These are phyloP conservation scores for Sebastes dallii DNA, from an alignment of 2,797 vertebrate species.

Conservation along the genomic window DNA sequence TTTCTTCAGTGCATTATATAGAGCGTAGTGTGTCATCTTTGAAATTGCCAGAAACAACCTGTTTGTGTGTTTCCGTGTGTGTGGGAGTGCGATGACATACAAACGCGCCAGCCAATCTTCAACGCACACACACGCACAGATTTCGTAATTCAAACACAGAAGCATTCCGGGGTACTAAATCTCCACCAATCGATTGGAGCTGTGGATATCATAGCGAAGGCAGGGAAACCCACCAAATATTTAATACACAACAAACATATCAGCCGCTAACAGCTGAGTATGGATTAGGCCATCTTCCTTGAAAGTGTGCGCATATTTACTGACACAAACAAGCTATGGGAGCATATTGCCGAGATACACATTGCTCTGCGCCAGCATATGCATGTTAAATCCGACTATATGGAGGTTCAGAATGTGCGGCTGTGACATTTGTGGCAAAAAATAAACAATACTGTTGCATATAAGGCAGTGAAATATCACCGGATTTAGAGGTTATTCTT, in stretches of 20 bases:
- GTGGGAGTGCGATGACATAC: slow-evolving; percentile 47
- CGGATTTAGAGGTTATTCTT: slow-evolving; percentile 18
- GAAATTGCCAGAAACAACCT: slow-evolving; percentile 42
- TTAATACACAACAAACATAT: slow-evolving; percentile 72
- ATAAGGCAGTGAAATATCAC: not conserved
- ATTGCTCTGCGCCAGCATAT: slow-evolving; percentile 50
- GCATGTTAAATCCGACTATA: slow-evolving; percentile 62
- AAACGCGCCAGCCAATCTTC: slow-evolving; percentile 59
- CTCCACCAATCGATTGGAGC: slow-evolving; percentile 76
- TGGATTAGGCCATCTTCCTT: slow-evolving; percentile 69
- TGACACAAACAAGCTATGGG: slow-evolving; percentile 67
- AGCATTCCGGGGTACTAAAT: slow-evolving; percentile 71
- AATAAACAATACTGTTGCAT: slow-evolving; percentile 9
- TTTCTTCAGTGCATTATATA: slow-evolving; percentile 17
- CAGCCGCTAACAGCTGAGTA: slow-evolving; percentile 71
- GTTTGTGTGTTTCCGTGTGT: slow-evolving; percentile 28
- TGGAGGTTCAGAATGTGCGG: slow-evolving; percentile 23
- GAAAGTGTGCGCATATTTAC: slow-evolving; percentile 68
- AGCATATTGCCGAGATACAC: slow-evolving; percentile 50
- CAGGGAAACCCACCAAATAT: slow-evolving; percentile 64
- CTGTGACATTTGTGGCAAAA: slow-evolving; percentile 37
- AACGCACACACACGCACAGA: slow-evolving; percentile 60
- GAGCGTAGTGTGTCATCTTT: slow-evolving; percentile 49
- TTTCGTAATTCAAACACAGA: slow-evolving; percentile 81
- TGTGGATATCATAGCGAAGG: slow-evolving; percentile 71